phyloP scores from a whole-genome alignment of 2,888 invertebrate genomes.

The Noctua pronuba region DNA sequence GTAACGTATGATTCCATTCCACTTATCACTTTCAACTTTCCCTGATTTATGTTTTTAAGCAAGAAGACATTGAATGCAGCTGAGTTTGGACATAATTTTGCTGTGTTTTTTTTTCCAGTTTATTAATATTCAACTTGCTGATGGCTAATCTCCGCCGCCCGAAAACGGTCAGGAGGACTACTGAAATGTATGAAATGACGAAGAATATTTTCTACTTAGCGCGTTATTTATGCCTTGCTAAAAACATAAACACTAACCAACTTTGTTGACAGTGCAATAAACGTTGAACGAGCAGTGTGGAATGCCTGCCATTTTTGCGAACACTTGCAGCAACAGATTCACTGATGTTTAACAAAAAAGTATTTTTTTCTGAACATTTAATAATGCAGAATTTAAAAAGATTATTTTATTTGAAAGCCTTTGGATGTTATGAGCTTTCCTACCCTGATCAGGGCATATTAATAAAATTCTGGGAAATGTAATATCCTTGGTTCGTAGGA shows the following conservation, averaged over 20 bases:
- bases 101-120: no score
- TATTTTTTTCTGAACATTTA: background rate
- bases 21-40: no score
- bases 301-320: background rate
- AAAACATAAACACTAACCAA: background rate
- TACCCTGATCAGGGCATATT: background rate
- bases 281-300: background rate
- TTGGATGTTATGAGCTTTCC: background rate
- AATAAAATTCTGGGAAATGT: background rate
- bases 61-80: no score
- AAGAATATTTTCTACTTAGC: background rate
- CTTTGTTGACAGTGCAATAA: background rate
- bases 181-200: background rate
- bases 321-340: no score
- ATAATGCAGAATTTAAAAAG: background rate
- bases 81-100: no score
- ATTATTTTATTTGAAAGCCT: background rate
- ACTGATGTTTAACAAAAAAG: background rate
- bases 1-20: no score
- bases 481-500: background rate
- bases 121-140: no score
- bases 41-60: no score
- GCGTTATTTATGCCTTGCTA: background rate
- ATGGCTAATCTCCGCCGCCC: no score
- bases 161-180: no score